Percentiles rank a stretch among this genome's conserved stretches.
Evolutionary conservation across 2,888 invertebrate species (phyloP).

Genomic region (Microplitis deprimator): DNA sequence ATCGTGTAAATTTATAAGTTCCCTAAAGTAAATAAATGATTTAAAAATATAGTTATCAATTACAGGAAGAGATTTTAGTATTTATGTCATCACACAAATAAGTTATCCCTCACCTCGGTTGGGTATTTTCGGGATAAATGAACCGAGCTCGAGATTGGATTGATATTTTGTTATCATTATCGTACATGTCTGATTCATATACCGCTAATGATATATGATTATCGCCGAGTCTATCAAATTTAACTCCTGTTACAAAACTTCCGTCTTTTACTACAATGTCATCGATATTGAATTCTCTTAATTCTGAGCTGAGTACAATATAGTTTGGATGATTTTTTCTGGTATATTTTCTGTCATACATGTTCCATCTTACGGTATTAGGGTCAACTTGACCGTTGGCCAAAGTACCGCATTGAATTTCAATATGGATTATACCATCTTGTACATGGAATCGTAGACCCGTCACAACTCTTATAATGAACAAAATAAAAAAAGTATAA

Average conservation of each 20-base stretch:
- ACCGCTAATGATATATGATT: background rate
- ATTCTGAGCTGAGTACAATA: background rate
- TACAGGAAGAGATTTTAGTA: background rate
- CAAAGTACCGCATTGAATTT: background rate
- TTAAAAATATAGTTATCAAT: background rate
- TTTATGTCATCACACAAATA: too few species aligned
- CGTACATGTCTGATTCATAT: background rate
- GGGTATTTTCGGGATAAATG: too few species aligned
- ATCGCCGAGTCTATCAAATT: background rate
- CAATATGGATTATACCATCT: background rate
- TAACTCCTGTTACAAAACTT: background rate
- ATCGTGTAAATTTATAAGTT: background rate
- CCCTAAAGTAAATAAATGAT: background rate
- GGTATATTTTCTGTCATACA: background rate
- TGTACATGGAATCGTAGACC: background rate
- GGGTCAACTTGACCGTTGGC: background rate
- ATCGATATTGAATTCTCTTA: background rate
- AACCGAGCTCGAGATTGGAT: too few species aligned
- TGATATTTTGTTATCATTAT: background rate
- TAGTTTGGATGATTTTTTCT: background rate
- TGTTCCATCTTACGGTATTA: background rate
- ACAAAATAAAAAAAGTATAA: too few species aligned
- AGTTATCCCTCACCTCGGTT: too few species aligned
- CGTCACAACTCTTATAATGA: background rate
- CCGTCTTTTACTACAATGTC: background rate